Evolutionary conservation across 2,888 invertebrate species (phyloP).

Genomic region (Sclerodermus sp.): DNA sequence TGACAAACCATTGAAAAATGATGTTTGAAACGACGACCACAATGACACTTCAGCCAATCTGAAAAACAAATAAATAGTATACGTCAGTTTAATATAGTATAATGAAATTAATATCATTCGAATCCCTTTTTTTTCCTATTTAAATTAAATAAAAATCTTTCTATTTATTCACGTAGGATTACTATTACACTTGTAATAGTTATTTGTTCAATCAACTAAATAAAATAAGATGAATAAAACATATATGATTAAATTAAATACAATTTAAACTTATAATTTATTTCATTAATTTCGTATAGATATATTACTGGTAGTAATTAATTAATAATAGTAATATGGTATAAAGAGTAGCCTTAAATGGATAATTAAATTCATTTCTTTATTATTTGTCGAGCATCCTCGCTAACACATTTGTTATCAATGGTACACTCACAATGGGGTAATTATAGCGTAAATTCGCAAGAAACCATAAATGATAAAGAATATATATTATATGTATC

Average conservation of each 20-base stretch:
- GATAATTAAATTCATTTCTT: slow-evolving; percentile 50
- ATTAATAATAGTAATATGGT: too few relatives aligned
- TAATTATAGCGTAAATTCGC: slow-evolving; percentile 33
- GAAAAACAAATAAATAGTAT: slow-evolving; percentile 26
- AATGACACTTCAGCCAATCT: slow-evolving; percentile 28
- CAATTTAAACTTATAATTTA: not conserved
- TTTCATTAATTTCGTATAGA: too few relatives aligned
- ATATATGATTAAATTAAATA: not conserved
- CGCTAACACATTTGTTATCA: slow-evolving; percentile 45
- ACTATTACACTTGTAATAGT: too few relatives aligned
- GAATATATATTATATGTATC: slow-evolving; percentile 29
- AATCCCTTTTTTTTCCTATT: too few relatives aligned
- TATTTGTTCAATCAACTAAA: too few relatives aligned
- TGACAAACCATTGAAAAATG: slow-evolving; percentile 59
- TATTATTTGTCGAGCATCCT: slow-evolving; percentile 42
- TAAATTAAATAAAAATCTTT: too few relatives aligned
- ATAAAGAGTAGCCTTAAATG: slow-evolving; percentile 10
- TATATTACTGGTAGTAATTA: too few relatives aligned
- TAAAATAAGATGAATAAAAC: too few relatives aligned
- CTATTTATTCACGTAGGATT: too few relatives aligned
- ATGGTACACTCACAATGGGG: slow-evolving; percentile 41
- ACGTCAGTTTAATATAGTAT: slow-evolving; percentile 25
- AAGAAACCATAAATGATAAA: slow-evolving; percentile 37
- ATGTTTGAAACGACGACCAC: slow-evolving; percentile 36
- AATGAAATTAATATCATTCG: too few relatives aligned